Percentiles rank a stretch among this genome's conserved stretches.
Evolutionary conservation across 2,797 vertebrate genomes (phyloP).

Genomic region (Glossophaga mutica): DNA sequence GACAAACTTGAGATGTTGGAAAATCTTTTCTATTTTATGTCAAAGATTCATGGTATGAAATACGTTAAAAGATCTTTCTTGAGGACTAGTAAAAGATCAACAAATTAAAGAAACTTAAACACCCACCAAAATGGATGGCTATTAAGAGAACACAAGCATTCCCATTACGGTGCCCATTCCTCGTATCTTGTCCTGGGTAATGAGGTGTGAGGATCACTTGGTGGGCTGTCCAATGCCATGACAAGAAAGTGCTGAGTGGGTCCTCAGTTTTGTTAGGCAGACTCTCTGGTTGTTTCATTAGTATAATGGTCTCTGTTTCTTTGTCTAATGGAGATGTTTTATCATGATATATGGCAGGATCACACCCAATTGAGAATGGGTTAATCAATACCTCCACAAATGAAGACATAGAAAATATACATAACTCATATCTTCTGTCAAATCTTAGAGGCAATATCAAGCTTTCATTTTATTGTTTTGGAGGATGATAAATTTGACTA

Average conservation of each 20-base stretch:
- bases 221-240: too few relatives aligned
- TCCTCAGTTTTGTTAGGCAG: neutral
- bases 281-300: neutral
- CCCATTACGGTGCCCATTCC: rapidly evolving
- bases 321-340: neutral
- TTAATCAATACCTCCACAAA: neutral
- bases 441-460: neutral
- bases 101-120: neutral
- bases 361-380: neutral
- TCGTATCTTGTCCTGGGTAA: neutral
- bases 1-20: neutral
- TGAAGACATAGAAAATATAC: neutral
- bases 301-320: neutral
- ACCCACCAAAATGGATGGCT: neutral
- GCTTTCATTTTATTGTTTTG: neutral
- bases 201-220: rapidly evolving
- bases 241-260: neutral
- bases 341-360: neutral
- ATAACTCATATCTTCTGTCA: neutral
- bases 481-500: neutral
- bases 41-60: neutral
- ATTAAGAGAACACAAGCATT: too few relatives aligned
- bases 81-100: neutral
- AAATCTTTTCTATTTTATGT: neutral
- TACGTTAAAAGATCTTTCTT: neutral